Evolutionary conservation across 2,113 vertebrate species (phyloP).

Genomic region (Parus major): DNA sequence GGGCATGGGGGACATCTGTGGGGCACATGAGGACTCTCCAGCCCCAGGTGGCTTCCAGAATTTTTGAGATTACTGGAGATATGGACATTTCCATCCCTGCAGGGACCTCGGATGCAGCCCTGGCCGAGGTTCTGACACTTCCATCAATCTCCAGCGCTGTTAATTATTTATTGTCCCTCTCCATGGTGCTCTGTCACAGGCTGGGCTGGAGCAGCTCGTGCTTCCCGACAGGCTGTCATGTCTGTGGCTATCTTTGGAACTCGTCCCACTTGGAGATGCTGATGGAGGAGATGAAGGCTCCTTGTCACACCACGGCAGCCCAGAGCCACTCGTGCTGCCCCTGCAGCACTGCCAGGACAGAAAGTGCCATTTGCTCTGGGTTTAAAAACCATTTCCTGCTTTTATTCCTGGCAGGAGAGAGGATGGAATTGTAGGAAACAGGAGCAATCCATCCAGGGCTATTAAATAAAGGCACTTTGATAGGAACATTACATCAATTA

Average conservation of each 20-base stretch:
- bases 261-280: background rate
- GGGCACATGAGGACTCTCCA: background rate
- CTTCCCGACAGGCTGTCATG: conserved; percentile 14
- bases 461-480: background rate
- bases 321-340: background rate
- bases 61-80: fast-evolving
- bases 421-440: background rate
- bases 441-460: background rate
- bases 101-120: background rate
- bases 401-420: background rate
- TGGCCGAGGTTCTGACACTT: background rate
- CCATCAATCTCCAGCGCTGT: background rate
- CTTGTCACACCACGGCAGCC: background rate
- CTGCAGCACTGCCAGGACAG: background rate
- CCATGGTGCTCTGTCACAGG: background rate
- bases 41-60: background rate
- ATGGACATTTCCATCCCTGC: background rate
- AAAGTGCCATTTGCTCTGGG: background rate
- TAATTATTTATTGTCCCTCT: conserved; percentile 4
- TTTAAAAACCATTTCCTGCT: background rate
- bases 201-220: background rate
- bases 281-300: background rate
- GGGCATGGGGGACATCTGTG: fast-evolving
- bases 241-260: background rate
- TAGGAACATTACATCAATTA: background rate